phyloP scores from a whole-genome alignment of 2,113 vertebrate species.

The Aramus guarauna region DNA sequence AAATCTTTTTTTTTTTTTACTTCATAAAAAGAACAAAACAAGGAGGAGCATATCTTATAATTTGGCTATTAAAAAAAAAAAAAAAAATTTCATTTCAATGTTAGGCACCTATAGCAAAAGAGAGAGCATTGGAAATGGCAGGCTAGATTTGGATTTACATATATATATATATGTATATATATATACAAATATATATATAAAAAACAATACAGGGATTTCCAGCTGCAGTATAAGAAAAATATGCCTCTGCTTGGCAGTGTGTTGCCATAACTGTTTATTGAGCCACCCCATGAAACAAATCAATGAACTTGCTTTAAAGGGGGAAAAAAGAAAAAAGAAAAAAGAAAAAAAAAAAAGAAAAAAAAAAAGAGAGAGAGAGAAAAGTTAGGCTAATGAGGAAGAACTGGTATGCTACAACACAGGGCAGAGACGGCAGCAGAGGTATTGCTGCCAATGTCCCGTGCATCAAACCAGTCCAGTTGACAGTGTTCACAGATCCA shows the following conservation, averaged over 20 bases:
- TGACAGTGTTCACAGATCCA: background rate
- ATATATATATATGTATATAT: no score
- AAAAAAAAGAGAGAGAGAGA: no score
- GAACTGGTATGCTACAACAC: background rate
- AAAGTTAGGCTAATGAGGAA: background rate
- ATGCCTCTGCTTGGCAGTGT: background rate
- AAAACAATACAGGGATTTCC: background rate
- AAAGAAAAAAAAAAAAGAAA: no score
- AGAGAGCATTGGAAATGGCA: background rate
- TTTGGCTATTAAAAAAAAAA: background rate
- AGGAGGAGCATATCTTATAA: background rate
- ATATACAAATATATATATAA: no score
- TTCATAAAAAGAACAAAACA: background rate
- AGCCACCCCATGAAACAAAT: background rate
- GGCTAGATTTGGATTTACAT: background rate
- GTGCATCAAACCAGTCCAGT: background rate
- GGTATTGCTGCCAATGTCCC: background rate
- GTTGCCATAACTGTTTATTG: background rate
- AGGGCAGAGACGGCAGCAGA: background rate
- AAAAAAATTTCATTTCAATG: background rate
- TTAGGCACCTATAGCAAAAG: background rate
- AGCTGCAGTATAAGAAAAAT: background rate
- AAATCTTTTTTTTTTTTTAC: background rate
- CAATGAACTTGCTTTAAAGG: background rate
- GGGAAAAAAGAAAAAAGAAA: no score